Conservation (phyloP, 2,888 invertebrate genomes). For the Tortricodes alternella region DNA sequence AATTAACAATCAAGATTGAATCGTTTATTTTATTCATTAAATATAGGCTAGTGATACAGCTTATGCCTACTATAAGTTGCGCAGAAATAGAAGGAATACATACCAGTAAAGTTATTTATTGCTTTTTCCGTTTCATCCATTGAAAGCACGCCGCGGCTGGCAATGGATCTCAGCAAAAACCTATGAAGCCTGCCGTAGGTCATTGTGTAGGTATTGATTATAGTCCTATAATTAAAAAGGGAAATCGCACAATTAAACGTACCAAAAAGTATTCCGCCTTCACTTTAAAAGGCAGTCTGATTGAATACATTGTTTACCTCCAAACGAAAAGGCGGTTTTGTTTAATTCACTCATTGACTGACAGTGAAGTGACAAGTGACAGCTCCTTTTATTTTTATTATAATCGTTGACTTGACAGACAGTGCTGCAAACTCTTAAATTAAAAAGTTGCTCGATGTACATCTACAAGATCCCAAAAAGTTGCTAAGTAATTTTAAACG, state of each 20-base stretch:
- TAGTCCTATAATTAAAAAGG: too few species aligned
- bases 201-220: too few species aligned
- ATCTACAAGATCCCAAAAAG: too few species aligned
- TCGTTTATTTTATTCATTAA: not conserved
- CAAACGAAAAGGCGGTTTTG: too few species aligned
- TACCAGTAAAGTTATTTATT: constrained; percentile 50
- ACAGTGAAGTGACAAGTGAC: too few species aligned
- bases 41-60: not conserved
- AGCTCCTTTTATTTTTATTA: too few species aligned
- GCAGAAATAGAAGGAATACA: not conserved
- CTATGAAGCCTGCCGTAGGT: constrained; percentile 57
- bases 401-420: too few species aligned
- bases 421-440: too few species aligned
- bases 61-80: not conserved
- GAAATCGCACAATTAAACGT: not conserved
- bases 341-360: too few species aligned
- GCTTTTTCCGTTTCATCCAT: constrained; percentile 49
- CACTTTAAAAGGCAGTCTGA: not conserved
- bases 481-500: too few species aligned
- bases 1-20: constrained; percentile 31
- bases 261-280: not conserved
- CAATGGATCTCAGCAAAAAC: constrained; percentile 61
- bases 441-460: too few species aligned
- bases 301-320: not conserved
- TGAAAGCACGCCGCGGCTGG: constrained; percentile 64